Conservation (phyloP, 2,113 vertebrate genomes). For the Lonchura striata region DNA sequence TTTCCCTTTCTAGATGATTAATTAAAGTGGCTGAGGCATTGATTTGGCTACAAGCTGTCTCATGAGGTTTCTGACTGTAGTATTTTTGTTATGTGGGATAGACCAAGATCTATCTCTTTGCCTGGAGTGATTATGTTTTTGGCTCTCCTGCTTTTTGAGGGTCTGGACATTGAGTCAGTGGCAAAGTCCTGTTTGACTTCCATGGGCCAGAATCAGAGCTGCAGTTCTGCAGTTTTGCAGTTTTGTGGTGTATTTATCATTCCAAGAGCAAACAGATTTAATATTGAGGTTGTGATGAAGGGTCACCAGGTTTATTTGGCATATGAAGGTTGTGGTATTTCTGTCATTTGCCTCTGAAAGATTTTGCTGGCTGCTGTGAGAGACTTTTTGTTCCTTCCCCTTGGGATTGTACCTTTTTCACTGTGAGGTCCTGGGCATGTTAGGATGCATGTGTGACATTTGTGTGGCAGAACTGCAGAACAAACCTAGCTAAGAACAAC, state of each 20-base stretch:
- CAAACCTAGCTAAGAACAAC: not conserved
- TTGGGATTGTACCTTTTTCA: not conserved
- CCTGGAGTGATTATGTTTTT: not conserved
- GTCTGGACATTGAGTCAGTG: not conserved
- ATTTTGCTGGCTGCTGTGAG: not conserved
- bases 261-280: not conserved
- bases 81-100: not conserved
- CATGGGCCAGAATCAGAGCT: not conserved
- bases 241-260: not conserved
- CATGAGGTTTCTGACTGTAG: not conserved
- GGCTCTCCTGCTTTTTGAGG: not conserved
- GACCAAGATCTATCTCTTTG: not conserved
- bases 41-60: not conserved
- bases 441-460: not conserved
- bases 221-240: too few relatives aligned
- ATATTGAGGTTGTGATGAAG: not conserved
- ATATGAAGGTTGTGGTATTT: not conserved
- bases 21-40: not conserved
- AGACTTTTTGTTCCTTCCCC: not conserved
- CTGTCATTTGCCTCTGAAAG: not conserved
- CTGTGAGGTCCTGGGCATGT: not conserved
- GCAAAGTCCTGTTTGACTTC: not conserved
- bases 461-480: not conserved
- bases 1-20: conserved; percentile 27
- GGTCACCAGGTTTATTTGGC: not conserved